Base-by-base conservation (phyloP, 1,140 invertebrate genomes). In the Ephestia elutella region DNA sequence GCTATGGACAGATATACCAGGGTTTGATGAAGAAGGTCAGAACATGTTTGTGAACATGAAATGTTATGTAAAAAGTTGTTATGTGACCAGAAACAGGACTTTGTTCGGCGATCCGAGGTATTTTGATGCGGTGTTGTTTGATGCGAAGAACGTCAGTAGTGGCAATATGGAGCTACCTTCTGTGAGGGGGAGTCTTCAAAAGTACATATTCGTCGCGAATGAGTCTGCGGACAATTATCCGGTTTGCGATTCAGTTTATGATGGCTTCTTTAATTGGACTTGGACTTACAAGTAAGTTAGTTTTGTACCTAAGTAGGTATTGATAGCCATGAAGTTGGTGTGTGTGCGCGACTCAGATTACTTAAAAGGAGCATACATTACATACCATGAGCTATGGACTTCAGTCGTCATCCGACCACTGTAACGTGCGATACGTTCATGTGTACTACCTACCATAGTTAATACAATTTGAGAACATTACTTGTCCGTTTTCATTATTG, bases 191-290 rank as follows among this genome's bases (percentile, higher is more conserved):
- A 0, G 19, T 0, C 57, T 61, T 51, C 90, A 91, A 57, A 78
- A 82, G 44, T 91, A 90, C 71, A 75, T 91, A 2, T 90, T 89
- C 58, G 74, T 79, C 5, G 76, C 77, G 0, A 87, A 81, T 8
- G 78, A 85, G 60, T 87, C 85, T 1, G 65, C 81, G 5, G 76
- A 76, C 56, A 82, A 85, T 53, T 85, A 75, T 62, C 82, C 82
- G 11, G 63, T 82, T 5, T 87, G 83, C 54, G 62, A 76, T 63
- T 15, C 63, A 20, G 38, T 65, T 48, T 87, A 79, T 57, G 77
- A 89, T 13, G 49, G 70, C 38, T 87, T 80, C 58, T 91, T 93
- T 63, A 93, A 94, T 68, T 91, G 92, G 90, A 94, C 92, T 25
- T 92, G 90, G 84, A 91, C 91, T 5, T 94, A 94, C 73, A 90